Evolutionary conservation across 2,797 vertebrate genomes (phyloP).

Genomic region (Masticophis lateralis): DNA sequence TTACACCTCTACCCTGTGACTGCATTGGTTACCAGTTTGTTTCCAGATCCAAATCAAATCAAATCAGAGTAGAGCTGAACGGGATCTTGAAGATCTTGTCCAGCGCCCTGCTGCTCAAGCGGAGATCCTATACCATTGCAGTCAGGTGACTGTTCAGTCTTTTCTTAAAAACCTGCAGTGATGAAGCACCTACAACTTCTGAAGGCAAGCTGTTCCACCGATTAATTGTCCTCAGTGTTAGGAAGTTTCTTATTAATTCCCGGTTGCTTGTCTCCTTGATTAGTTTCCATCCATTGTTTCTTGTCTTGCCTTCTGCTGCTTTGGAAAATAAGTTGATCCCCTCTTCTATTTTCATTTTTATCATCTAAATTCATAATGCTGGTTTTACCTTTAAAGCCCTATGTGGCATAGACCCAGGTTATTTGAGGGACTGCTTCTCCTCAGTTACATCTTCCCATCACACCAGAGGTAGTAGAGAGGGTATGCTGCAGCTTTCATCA

Average conservation of each 20-base stretch:
- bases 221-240: background rate
- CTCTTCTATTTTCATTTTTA: background rate
- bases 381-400: background rate
- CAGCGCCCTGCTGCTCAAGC: no score
- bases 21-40: background rate
- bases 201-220: background rate
- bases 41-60: background rate
- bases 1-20: background rate
- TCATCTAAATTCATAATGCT: background rate
- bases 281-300: background rate
- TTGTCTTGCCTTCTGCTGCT: background rate
- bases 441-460: background rate
- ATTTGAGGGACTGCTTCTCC: background rate
- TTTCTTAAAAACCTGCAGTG: background rate
- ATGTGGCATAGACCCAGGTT: background rate
- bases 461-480: background rate
- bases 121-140: background rate
- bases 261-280: background rate
- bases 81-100: background rate
- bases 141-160: background rate
- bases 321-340: background rate
- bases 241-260: background rate
- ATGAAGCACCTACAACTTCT: background rate
- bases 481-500: background rate
- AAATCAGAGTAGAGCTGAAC: background rate